These are phyloP conservation scores for Anthonomus grandis DNA, from an alignment of 1,140 invertebrate genomes.

Conservation along the genomic window DNA sequence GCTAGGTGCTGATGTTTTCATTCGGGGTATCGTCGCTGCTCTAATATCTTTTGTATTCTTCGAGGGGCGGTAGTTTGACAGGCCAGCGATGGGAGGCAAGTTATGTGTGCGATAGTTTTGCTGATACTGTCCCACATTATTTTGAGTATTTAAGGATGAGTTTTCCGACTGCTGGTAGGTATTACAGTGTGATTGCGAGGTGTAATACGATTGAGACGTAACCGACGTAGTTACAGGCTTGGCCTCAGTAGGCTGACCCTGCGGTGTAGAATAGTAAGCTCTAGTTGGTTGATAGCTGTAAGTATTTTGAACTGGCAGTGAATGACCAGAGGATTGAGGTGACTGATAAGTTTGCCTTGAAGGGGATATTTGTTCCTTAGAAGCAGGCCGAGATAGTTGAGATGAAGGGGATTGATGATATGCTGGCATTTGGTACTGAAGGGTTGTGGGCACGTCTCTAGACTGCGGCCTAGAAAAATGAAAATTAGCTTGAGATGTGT, in stretches of 20 bases:
- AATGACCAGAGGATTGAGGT: slow-evolving; percentile 34
- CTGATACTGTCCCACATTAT: slow-evolving; percentile 6
- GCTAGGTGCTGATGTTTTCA: slow-evolving; percentile 18
- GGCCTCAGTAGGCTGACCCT: background rate
- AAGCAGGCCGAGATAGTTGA: slow-evolving; percentile 33
- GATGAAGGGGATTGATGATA: slow-evolving; percentile 31
- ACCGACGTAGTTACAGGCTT: background rate
- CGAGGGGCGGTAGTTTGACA: slow-evolving; percentile 52
- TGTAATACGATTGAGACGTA: background rate
- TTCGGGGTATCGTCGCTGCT: slow-evolving; percentile 28
- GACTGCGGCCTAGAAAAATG: slow-evolving; percentile 35
- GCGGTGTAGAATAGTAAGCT: slow-evolving; percentile 38
- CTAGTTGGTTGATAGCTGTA: slow-evolving; percentile 26
- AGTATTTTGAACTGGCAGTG: slow-evolving; percentile 34
- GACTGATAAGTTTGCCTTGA: slow-evolving; percentile 31
- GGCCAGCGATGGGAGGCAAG: slow-evolving; percentile 52
- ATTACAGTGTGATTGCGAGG: background rate
- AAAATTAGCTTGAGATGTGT: slow-evolving; percentile 28
- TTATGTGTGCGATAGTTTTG: slow-evolving; percentile 48
- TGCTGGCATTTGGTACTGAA: slow-evolving; percentile 29
- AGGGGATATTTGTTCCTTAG: slow-evolving; percentile 24
- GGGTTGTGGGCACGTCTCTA: slow-evolving; percentile 34
- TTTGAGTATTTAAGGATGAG: background rate
- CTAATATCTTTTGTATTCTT: slow-evolving; percentile 42
- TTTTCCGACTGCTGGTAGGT: background rate